Evolutionary conservation across 2,797 vertebrate species (phyloP), one percentile per base, ranked within the genome.

Genomic region (Anabacerthia variegaticeps): DNA sequence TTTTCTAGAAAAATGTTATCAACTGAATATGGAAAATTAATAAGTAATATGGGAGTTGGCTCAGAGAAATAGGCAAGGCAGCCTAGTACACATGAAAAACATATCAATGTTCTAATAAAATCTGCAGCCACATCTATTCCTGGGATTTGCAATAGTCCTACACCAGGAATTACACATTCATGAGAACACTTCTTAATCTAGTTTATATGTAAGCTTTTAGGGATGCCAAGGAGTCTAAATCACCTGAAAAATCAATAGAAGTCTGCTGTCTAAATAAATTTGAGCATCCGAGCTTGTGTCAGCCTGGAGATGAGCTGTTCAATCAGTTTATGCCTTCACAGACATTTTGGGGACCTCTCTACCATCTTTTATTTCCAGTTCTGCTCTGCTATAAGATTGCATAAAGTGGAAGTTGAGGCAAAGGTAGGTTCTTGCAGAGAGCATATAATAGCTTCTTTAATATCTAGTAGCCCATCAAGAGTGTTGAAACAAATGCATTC

Each of bases 51-150:
- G 28, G 15, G 63, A 82, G 30, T 72, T 95, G 93, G 73, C 76
- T 91, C 39, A 77, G 28, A 54, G 26, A 56, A 80, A 27, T 55
- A 61, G 79, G 12, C 34, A 80, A 75, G 71, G 80, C 86, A 94
- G 62, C n/a, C 46, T 85, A 88, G 37, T 63, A 74, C 72, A 84
- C 51, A 92, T 88, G 90, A 81, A 90, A 93, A 93, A 86, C 24
- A 0, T 76, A 95, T 88, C 71, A 71, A 5, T 88, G 72, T 89
- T 85, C 63, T 92, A 90, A 90, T 95, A 85, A 93, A 89, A 79
- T 81, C 55, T 84, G n/a, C 75, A 88, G 55, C 44, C 66, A 43
- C 32, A 36, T 88, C 73, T 94, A 49, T 92, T 95, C 59, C 63
- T 84, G 73, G 67, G 43, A 55, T 81, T 94, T 78, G 26, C 43